Percentiles rank a stretch among this genome's conserved stretches.
phyloP scores from a whole-genome alignment of 2,113 vertebrate species.

The Emydura subglobosa region DNA sequence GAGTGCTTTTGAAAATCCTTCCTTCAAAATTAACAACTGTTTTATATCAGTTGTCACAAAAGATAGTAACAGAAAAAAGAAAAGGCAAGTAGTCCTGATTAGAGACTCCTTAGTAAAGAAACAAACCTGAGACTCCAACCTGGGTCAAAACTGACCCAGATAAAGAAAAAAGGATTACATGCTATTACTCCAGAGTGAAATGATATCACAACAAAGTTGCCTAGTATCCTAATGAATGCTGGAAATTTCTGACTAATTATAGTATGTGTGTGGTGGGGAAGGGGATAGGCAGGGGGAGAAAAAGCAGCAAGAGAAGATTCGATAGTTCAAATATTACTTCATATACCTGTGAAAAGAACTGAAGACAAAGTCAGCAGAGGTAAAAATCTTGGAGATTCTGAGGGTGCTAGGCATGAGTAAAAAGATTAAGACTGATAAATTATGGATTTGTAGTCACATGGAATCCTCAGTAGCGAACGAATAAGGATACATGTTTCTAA shows the following conservation, averaged over 20 bases:
- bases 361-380: conserved; percentile 4
- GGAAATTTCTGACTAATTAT: conserved; percentile 52
- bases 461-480: conserved; percentile 55
- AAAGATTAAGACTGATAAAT: conserved; percentile 29
- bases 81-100: background rate
- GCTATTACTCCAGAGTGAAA: background rate
- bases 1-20: background rate
- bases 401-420: conserved; percentile 64
- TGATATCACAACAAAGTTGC: conserved; percentile 26
- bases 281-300: background rate
- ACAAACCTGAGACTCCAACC: background rate
- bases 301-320: conserved; percentile 29
- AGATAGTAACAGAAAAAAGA: background rate
- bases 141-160: background rate
- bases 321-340: conserved; percentile 56
- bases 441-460: conserved; percentile 41
- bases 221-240: conserved; percentile 7
- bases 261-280: background rate
- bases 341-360: background rate
- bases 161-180: background rate
- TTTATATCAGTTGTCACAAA: background rate
- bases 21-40: background rate
- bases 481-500: conserved; percentile 64
- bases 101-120: background rate
- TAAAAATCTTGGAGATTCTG: conserved; percentile 65